Evolutionary conservation across 2,113 vertebrate genomes (phyloP), one percentile per base, ranked within the genome.

Genomic region (Mesoclemmys tuberculata): DNA sequence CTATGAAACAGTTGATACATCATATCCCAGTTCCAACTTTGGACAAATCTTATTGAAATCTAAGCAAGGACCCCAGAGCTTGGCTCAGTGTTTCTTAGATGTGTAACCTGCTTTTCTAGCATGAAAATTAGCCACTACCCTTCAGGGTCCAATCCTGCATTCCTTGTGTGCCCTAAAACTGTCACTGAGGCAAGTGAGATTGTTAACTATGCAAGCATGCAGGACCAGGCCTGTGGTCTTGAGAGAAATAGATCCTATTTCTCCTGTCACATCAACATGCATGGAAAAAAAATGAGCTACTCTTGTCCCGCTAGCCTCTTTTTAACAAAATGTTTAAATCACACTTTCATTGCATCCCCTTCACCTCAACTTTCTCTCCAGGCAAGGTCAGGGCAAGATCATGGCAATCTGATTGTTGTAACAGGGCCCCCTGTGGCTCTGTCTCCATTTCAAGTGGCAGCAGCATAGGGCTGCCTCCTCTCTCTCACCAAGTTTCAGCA

Each of bases 271-370:
- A 16, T 61, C 92, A 96, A 56, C 77, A 85, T 11, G 21, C 78
- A 84, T 61, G 10, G 38, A 94, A 92, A 83, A 84, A 84, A 92
- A 93, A 83, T 55, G 1, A 84, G 68, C 83, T 89, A 21, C 68
- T 94, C 94, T 97, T 97, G 85, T 97, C 75, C 90, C 48, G 24
- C 51, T 80, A 49, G 61, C 38, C 48, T 81, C 93, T 95, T 93
- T 94, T 86, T 10, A 0, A 1, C 58, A 54, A 86, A 91, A 52
- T 41, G 87, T 92, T 91, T 82, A 89, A 71, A 89, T 81, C 31
- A 41, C 49, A 35, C 46, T 90, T 88, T 81, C 7, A 1, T 61
- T 58, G 3, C 38, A 74, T 88, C 13, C 2, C 3, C 48, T 81
- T 87, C 12, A 7, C 46, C 26, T 41, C 3, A 10, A 52, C 56